Percentiles rank a stretch among this genome's conserved stretches.
These are phyloP conservation scores for Trochalopteron elliotii DNA, from an alignment of 2,113 vertebrate genomes.

Conservation along the genomic window DNA sequence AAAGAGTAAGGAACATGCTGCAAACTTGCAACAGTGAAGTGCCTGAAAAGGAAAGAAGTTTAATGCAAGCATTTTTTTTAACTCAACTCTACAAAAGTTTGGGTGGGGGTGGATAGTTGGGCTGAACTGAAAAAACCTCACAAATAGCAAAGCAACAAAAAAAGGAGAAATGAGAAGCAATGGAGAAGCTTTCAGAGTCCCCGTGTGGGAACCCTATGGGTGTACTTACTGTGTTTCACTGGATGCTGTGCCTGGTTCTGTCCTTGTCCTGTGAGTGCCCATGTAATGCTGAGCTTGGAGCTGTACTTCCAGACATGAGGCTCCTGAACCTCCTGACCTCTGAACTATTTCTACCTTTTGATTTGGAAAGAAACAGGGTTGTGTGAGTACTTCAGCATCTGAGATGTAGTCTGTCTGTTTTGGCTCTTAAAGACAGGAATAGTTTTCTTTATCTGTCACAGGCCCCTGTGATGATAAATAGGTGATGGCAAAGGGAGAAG, in stretches of 20 bases:
- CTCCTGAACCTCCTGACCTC: background rate
- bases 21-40: background rate
- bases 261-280: background rate
- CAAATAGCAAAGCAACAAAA: background rate
- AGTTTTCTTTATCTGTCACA: background rate
- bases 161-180: background rate
- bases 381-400: no score
- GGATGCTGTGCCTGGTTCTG: background rate
- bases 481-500: no score
- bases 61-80: background rate
- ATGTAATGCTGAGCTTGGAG: fast-evolving
- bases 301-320: fast-evolving
- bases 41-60: background rate
- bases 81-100: background rate
- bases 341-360: background rate
- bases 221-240: background rate
- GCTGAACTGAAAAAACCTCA: background rate
- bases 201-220: fast-evolving
- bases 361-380: background rate
- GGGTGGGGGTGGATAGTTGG: background rate
- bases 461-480: background rate
- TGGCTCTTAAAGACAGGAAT: background rate
- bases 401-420: background rate
- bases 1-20: background rate
- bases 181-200: background rate